A percentile compares a stretch with the other conserved stretches of the same genome.
Conservation (phyloP, 2,888 invertebrate genomes). For the Ellobium chinense region DNA sequence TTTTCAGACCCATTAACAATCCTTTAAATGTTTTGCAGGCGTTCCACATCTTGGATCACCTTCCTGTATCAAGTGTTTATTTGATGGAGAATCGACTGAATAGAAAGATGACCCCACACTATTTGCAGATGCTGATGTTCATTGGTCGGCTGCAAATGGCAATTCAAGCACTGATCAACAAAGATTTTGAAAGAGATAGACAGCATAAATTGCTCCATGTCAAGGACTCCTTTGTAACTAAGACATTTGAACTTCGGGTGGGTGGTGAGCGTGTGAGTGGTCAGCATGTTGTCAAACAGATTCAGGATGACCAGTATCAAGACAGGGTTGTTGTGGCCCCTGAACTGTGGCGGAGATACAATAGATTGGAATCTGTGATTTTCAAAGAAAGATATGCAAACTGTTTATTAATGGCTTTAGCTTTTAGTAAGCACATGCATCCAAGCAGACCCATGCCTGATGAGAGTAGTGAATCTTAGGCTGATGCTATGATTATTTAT, state of each 20-base stretch:
- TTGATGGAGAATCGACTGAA: slow-evolving; percentile 20
- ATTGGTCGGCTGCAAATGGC: slow-evolving; percentile 35
- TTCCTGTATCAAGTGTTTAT: slow-evolving; percentile 30
- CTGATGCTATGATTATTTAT: no score
- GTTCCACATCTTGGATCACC: not conserved
- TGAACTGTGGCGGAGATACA: slow-evolving; percentile 8
- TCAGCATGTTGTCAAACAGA: slow-evolving; percentile 51
- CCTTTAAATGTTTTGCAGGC: no score
- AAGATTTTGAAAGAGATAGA: slow-evolving; percentile 26
- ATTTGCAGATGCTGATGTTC: slow-evolving; percentile 20
- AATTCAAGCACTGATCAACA: slow-evolving; percentile 50
- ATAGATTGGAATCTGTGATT: not conserved
- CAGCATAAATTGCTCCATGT: slow-evolving; percentile 51
- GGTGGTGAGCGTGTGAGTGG: slow-evolving; percentile 60
- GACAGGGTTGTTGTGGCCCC: not conserved
- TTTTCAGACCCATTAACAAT: no score
- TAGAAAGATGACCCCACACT: not conserved
- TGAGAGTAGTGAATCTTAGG: no score
- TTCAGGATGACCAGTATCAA: slow-evolving; percentile 8
- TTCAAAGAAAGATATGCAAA: slow-evolving; percentile 30
- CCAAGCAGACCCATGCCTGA: no score
- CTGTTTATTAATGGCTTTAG: slow-evolving; percentile 21
- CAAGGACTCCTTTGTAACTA: slow-evolving; percentile 45
- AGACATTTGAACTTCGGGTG: slow-evolving; percentile 53
- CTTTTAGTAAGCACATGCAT: slow-evolving; percentile 11